A percentile compares a stretch with the other conserved stretches of the same genome.
phyloP scores from a whole-genome alignment of 1,140 invertebrate species.

The Euschistus heros region DNA sequence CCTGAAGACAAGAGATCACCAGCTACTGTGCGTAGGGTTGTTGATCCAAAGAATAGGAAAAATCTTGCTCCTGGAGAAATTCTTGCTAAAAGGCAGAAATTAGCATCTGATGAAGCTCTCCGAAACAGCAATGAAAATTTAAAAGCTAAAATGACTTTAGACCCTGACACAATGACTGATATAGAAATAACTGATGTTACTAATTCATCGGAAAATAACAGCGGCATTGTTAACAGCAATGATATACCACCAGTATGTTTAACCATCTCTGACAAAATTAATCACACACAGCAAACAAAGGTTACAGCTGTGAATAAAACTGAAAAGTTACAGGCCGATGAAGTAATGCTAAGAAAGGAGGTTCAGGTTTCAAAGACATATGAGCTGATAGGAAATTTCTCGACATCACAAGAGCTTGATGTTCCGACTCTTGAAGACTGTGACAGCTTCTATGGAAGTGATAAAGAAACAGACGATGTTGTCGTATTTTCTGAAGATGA shows the following conservation, averaged over 20 bases:
- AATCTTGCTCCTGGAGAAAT: slow-evolving; percentile 29
- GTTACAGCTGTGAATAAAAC: slow-evolving; percentile 33
- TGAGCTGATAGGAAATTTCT: slow-evolving; percentile 31
- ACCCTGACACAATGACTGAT: neutral
- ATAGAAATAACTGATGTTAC: neutral
- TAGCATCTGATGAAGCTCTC: slow-evolving; percentile 28
- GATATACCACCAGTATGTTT: slow-evolving; percentile 9
- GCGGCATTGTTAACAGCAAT: neutral
- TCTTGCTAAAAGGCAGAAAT: slow-evolving; percentile 30
- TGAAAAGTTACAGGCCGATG: slow-evolving; percentile 30
- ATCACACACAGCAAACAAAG: slow-evolving; percentile 30
- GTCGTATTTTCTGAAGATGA: slow-evolving; percentile 59
- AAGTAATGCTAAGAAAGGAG: slow-evolving; percentile 32
- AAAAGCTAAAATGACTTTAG: slow-evolving; percentile 8
- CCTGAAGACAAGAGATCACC: slow-evolving; percentile 37
- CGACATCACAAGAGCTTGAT: slow-evolving; percentile 29
- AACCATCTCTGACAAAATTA: slow-evolving; percentile 12
- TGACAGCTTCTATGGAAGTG: slow-evolving; percentile 51
- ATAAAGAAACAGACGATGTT: slow-evolving; percentile 52
- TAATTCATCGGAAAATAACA: neutral
- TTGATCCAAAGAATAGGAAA: slow-evolving; percentile 28
- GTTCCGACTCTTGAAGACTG: slow-evolving; percentile 36
- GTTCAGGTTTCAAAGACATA: slow-evolving; percentile 33
- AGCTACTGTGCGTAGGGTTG: slow-evolving; percentile 28
- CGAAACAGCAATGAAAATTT: slow-evolving; percentile 25